These are phyloP conservation scores for Otis tarda DNA, from an alignment of 2,113 vertebrate species.

Conservation along the genomic window DNA sequence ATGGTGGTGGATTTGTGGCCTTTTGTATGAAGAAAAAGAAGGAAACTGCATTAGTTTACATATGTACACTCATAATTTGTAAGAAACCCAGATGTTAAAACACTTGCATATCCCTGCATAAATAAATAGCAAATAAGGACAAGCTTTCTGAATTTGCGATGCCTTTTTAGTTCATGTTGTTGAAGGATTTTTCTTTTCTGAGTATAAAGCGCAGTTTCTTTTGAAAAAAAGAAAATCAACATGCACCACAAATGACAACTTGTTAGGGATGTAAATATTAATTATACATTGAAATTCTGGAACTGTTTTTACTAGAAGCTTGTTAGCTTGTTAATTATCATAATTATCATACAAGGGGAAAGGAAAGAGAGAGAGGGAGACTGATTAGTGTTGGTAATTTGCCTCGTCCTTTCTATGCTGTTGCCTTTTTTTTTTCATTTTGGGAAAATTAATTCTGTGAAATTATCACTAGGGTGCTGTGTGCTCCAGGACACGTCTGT, in stretches of 20 bases:
- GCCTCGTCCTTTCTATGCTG: constrained; percentile 44
- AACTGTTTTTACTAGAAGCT: constrained; percentile 70
- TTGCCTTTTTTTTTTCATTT: constrained; percentile 37
- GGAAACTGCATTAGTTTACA: neutral
- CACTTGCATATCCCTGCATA: constrained; percentile 12
- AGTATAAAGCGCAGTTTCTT: neutral
- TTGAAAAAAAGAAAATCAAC: constrained; percentile 46
- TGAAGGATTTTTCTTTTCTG: constrained; percentile 7
- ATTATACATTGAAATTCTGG: constrained; percentile 71
- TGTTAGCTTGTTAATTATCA: constrained; percentile 68
- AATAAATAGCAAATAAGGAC: constrained; percentile 23
- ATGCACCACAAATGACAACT: constrained; percentile 56
- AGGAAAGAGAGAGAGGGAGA: constrained; percentile 56
- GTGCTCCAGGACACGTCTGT: constrained; percentile 39
- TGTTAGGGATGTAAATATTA: constrained; percentile 72
- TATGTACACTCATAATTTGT: neutral
- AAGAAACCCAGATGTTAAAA: constrained; percentile 21
- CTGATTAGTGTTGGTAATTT: constrained; percentile 67
- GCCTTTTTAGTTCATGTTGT: neutral
- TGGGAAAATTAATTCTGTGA: constrained; percentile 67
- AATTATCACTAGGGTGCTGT: constrained; percentile 59
- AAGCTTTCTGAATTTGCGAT: constrained; percentile 27
- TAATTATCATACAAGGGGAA: constrained; percentile 71
- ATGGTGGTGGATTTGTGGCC: neutral
- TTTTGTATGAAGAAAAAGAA: neutral